Evolutionary conservation across 2,888 invertebrate genomes (phyloP).

Genomic region (Euproctis similis): DNA sequence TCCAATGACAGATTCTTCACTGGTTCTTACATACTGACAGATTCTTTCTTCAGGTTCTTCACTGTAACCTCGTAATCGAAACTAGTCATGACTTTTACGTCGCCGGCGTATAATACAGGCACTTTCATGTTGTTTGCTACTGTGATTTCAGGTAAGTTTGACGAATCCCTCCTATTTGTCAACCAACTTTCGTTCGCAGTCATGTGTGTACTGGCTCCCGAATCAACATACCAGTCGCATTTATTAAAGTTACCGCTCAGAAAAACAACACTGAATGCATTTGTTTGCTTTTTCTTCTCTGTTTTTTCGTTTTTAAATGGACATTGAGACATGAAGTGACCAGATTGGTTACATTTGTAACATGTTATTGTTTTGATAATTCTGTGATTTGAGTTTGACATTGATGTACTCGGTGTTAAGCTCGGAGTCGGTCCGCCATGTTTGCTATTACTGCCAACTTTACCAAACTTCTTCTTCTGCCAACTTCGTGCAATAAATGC

Average conservation of each 20-base stretch:
- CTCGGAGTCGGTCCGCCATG: constrained; percentile 1
- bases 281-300: too few species aligned
- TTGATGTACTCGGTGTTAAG: not conserved
- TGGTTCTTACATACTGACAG: too few species aligned
- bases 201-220: constrained; percentile 17
- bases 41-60: too few species aligned
- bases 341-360: too few species aligned
- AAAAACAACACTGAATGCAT: too few species aligned
- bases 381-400: constrained; percentile 3
- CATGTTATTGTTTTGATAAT: constrained; percentile 4
- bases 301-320: too few species aligned
- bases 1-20: too few species aligned
- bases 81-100: too few species aligned
- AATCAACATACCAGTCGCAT: constrained; percentile 16
- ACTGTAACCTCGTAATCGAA: too few species aligned
- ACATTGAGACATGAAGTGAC: too few species aligned
- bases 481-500: constrained; percentile 1
- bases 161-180: constrained; percentile 1
- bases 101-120: constrained; percentile 4
- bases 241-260: constrained; percentile 12
- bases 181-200: constrained; percentile 11
- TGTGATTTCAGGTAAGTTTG: constrained; percentile 1
- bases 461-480: too few species aligned
- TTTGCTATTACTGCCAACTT: too few species aligned
- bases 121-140: constrained; percentile 4